Base-by-base conservation (phyloP, 2,797 vertebrate genomes). In the Microctenopoma steveboyesi region DNA sequence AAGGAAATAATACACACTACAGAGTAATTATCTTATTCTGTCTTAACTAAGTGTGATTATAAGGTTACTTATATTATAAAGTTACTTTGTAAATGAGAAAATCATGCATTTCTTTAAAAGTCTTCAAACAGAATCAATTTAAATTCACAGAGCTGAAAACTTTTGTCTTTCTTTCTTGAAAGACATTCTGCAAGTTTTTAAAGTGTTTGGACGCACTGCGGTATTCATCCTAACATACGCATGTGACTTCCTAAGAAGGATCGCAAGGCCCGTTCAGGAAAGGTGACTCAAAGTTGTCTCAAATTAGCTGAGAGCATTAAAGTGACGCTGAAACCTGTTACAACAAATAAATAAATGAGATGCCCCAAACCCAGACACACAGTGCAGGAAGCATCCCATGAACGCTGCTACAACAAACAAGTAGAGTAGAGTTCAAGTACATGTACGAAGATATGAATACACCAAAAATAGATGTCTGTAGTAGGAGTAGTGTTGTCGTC, bases 341-440 rank as follows among this genome's bases (percentile, higher is more conserved):
- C 0, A 50, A 22, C 55, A 72, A 88, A 83, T 82, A 88, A 79
- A 88, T 78, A 82, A 71, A 76, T 56, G 58, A 71, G 64, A 69
- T 33, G 48, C 33, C 52, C 40, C 39, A 62, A 66, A 60, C 35
- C 60, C 22, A 49, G 50, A 73, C 51, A 75, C 55, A 86, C 67
- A 78, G 64, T 59, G 57, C 59, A 76, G 74, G 56, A 76, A 70
- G 65, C 65, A 54, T 22, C 71, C 49, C 35, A 46, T 1, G 53
- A 58, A 8, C 51, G 64, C 14, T 43, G 71, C 62, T 22, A 70
- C 64, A 82, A 75, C n/a, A 58, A 58, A 63, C n/a, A 18, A 74
- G 16, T 18, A 18, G 18, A 18, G 18, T 18, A 76, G 56, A 79
- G 55, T 91, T 92, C 91, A 93, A 92, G 90, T 92, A 89, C 53